A percentile compares a stretch with the other conserved stretches of the same genome.
These are phyloP conservation scores for Euproctis similis DNA, from an alignment of 2,888 invertebrate genomes.

Conservation along the genomic window DNA sequence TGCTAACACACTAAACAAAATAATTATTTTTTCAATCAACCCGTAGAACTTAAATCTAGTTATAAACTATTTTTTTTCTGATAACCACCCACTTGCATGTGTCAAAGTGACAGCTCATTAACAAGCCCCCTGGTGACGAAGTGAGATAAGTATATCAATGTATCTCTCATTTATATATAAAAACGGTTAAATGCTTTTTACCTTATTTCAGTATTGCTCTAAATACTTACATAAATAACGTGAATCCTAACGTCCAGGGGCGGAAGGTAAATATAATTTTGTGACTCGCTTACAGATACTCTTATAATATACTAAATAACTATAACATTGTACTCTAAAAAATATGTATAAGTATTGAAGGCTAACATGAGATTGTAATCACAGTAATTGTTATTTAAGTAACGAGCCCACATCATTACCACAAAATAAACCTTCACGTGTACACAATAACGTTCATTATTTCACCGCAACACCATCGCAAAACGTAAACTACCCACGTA, in stretches of 20 bases:
- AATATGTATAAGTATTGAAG: constrained; percentile 76
- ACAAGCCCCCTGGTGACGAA: constrained; percentile 24
- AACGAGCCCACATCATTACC: constrained; percentile 71
- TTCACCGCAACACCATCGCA: constrained; percentile 43
- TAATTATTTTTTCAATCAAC: constrained; percentile 32
- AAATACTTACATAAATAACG: constrained; percentile 63
- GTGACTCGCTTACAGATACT: constrained; percentile 68
- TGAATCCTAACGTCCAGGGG: constrained; percentile 58
- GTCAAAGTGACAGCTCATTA: constrained; percentile 22
- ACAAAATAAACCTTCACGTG: constrained; percentile 58
- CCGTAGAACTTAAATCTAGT: constrained; percentile 40
- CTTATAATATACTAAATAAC: constrained; percentile 72
- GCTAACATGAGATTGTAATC: constrained; percentile 75
- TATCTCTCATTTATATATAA: constrained; percentile 57
- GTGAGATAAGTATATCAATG: constrained; percentile 42
- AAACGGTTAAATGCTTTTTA: constrained; percentile 69
- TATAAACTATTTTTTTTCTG: constrained; percentile 28
- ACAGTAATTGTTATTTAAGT: constrained; percentile 74
- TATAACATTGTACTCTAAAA: constrained; percentile 76
- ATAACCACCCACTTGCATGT: constrained; percentile 21
- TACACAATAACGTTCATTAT: constrained; percentile 38
- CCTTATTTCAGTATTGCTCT: constrained; percentile 69
- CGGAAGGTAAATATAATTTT: constrained; percentile 72
- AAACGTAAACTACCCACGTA: constrained; percentile 50
- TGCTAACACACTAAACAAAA: constrained; percentile 58